Base-by-base conservation (phyloP, 2,888 invertebrate species). In the Nineta flava region DNA sequence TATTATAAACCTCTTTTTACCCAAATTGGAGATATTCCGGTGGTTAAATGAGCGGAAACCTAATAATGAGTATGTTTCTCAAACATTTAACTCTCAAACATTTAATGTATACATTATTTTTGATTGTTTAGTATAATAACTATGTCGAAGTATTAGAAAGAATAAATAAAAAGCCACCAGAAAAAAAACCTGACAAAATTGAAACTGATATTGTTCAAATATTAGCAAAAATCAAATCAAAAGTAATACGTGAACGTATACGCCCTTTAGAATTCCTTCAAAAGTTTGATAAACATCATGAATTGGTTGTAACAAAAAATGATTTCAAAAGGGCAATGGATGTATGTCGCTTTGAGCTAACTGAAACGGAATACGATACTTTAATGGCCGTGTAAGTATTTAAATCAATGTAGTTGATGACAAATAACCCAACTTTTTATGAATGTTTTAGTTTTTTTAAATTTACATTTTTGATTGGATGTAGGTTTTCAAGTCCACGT, bases 271-370 rank as follows among this genome's bases (percentile, higher is more conserved):
- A 82, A 59, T 85, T 83, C 64, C 66, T 86, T 56, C 64, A 66
- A 51, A 78, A 77, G 61, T 83, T 76, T 61, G 86, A 87, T 66
- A 65, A 63, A 5, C 73, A 72, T 58, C 75, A 75, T 55, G 76
- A 82, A 62, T 73, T 75, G 55, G 70, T 77, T 48, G 75, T 87
- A 49, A 67, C 75, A 5, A 75, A 75, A 55, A 68, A 70, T 0
- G 79, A 87, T 68, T 87, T 87, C 65, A 75, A 77, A 57, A 75
- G 87, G 50, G 83, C 79, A 0, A 67, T 87, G 44, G 76, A 77
- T 52, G 68, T 76, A 54, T 75, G 83, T 47, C 74, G 79, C 43
- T 74, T 86, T 41, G 67, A 77, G 50, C 72, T 87, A 46, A 74
- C 76, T 2, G 75, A 76, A 12, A 66, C 74, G 5, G 86, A 87